phyloP scores from a whole-genome alignment of 2,888 invertebrate species.

The Amphipoea lucens region DNA sequence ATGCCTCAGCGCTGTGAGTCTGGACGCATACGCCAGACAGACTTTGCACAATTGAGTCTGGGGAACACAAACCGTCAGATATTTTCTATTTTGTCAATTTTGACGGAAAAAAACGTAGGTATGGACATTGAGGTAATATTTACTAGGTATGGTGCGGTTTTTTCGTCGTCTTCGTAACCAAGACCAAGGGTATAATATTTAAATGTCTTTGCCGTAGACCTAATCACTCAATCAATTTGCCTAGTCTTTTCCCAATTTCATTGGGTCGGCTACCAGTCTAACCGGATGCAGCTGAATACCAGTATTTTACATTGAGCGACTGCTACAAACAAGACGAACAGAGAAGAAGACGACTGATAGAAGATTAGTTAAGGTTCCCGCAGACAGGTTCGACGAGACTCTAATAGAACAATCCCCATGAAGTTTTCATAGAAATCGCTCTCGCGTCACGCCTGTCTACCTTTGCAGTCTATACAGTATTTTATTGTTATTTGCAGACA shows the following conservation, averaged over 20 bases:
- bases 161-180: no score
- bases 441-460: no score
- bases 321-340: no score
- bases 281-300: not conserved
- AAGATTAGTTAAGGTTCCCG: not conserved
- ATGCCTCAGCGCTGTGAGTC: not conserved
- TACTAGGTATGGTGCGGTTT: not conserved
- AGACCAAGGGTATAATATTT: not conserved
- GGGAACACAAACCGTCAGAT: not conserved
- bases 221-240: not conserved
- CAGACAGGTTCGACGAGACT: no score
- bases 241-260: no score
- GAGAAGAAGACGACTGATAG: no score
- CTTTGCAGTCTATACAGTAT: no score
- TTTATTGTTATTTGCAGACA: not conserved
- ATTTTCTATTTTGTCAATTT: not conserved
- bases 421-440: no score
- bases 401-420: no score
- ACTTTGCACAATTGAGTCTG: conserved; percentile 22
- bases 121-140: no score
- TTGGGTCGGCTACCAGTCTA: no score
- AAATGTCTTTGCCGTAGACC: not conserved
- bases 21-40: conserved; percentile 1
- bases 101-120: not conserved
- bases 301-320: not conserved